These are phyloP conservation scores for Siphlonurus alternatus DNA, from an alignment of 2,888 invertebrate genomes.

Conservation along the genomic window DNA sequence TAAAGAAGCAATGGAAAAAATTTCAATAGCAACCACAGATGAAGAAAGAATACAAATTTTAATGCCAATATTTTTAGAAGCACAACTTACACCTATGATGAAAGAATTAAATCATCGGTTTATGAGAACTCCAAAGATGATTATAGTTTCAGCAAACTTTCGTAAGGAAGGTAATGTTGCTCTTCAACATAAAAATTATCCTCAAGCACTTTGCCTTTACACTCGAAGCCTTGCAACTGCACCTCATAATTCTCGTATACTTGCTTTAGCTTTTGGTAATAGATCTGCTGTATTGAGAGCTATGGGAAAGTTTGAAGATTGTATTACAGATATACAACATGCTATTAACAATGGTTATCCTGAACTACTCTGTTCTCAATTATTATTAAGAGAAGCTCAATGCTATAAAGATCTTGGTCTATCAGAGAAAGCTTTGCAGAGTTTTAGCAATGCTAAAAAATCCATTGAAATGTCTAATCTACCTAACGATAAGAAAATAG, in stretches of 20 bases:
- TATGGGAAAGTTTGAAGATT: background rate
- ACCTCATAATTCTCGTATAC: conserved; percentile 35
- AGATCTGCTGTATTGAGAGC: background rate
- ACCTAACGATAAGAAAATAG: background rate
- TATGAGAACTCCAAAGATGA: no score
- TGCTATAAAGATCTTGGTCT: background rate
- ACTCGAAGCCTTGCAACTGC: conserved; percentile 47
- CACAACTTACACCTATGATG: no score
- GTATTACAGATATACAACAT: background rate
- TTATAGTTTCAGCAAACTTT: no score
- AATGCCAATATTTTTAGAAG: no score
- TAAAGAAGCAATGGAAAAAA: no score
- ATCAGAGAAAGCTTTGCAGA: background rate
- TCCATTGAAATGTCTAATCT: background rate
- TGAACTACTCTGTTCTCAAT: background rate
- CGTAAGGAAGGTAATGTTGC: conserved; percentile 18
- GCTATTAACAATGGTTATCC: background rate
- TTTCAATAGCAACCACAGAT: no score
- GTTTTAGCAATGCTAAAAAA: background rate
- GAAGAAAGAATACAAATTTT: no score
- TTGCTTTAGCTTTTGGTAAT: conserved; percentile 31
- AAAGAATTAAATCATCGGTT: no score
- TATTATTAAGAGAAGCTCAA: background rate
- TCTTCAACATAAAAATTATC: conserved; percentile 13
- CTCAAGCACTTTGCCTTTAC: conserved; percentile 32